Base-by-base conservation (phyloP, 2,888 invertebrate species). In the Phengaris alcon region DNA sequence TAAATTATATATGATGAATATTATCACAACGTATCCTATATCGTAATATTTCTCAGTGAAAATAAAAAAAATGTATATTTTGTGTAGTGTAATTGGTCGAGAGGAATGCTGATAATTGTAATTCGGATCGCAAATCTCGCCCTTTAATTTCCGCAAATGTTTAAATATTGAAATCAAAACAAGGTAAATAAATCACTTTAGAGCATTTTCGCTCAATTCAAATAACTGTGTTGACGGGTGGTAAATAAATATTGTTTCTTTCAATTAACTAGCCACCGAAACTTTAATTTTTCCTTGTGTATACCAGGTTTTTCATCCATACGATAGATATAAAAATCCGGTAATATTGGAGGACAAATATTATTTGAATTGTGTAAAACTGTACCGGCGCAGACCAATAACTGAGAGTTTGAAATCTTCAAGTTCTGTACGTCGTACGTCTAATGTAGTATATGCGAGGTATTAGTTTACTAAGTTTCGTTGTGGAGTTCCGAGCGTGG, bases 161-260 rank as follows among this genome's bases (percentile, higher is more conserved):
- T 57, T 7, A 57, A 57, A 57, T 57, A 57, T 57, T 57, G n/a
- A 57, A 57, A 57, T 15, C 57, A 57, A 15, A 57, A 57, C 57
- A 57, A 15, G 57, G 15, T 15, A 35, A 59, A 59, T 15, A 35
- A 59, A 59, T 59, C 59, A 59, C 35, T 22, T 22, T 22, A 22
- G 22, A 22, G 22, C 22, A 59, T 59, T 59, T 59, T 59, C 59
- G 35, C 8, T 52, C 9, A 52, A 59, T 12, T 5, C 59, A 22
- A 59, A 52, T 3, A 52, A 59, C 15, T 22, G 10, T 5, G 35
- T 59, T 22, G 22, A 10, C 59, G 59, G 59, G 7, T 59, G 59
- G 9, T 22, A 59, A 22, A 59, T 22, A 9, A 59, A 9, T n/a
- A 22, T 59, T 59, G 59, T 35, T 9, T 22, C 22, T 22, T 22